Evolutionary conservation across 2,888 invertebrate species (phyloP).

Genomic region (Gryllus longicercus): DNA sequence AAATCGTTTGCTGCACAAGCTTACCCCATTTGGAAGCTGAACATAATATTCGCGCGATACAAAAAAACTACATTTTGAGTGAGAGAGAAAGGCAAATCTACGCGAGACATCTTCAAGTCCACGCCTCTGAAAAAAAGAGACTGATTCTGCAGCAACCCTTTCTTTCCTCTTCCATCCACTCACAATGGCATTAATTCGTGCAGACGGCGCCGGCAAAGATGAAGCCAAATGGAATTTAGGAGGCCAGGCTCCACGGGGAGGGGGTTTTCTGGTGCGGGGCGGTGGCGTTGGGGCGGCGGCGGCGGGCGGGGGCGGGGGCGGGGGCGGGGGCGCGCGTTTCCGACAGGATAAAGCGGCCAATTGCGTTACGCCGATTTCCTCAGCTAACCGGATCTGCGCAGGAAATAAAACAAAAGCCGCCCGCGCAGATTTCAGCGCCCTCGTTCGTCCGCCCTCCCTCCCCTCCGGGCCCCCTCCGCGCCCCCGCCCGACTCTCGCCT

Average conservation of each 20-base stretch:
- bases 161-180: neutral
- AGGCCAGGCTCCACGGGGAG: too few relatives aligned
- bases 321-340: neutral
- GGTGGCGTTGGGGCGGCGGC: neutral
- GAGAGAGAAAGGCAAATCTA: too few relatives aligned
- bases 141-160: too few relatives aligned
- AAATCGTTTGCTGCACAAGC: too few relatives aligned
- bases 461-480: neutral
- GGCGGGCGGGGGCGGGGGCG: neutral
- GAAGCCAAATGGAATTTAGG: neutral
- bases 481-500: too few relatives aligned
- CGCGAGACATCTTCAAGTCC: too few relatives aligned
- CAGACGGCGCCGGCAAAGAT: neutral
- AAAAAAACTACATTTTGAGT: too few relatives aligned
- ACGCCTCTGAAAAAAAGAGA: too few relatives aligned
- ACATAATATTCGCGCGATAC: too few relatives aligned
- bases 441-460: neutral
- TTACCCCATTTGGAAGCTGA: too few relatives aligned
- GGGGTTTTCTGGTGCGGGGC: too few relatives aligned
- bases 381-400: neutral
- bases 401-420: neutral
- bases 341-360: neutral
- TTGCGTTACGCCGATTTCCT: conserved; percentile 8
- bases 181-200: neutral
- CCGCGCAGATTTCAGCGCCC: neutral